A percentile compares a stretch with the other conserved stretches of the same genome.
Evolutionary conservation across 2,797 vertebrate species (phyloP).

Genomic region (Protonibea diacanthus): DNA sequence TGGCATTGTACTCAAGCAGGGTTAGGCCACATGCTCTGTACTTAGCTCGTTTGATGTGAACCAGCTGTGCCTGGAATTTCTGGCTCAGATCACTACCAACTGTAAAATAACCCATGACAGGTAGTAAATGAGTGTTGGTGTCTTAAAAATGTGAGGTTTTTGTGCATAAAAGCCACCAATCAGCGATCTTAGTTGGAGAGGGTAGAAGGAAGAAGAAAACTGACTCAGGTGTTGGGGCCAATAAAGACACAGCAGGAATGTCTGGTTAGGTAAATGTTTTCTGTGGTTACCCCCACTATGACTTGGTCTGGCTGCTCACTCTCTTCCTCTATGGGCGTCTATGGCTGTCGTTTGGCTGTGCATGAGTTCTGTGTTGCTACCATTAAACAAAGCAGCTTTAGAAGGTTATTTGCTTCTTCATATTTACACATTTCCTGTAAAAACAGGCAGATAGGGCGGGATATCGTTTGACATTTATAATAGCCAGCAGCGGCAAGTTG

Average conservation of each 20-base stretch:
- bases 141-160: conserved; percentile 8
- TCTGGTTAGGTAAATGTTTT: conserved; percentile 24
- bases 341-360: conserved; percentile 3
- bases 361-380: conserved; percentile 9
- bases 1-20: neutral
- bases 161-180: conserved; percentile 1
- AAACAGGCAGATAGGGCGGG: no score
- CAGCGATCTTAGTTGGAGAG: neutral
- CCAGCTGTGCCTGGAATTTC: conserved; percentile 49
- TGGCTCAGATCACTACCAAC: conserved; percentile 6
- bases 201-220: neutral
- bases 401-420: no score
- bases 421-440: no score
- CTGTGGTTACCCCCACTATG: conserved; percentile 16
- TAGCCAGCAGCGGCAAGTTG: no score
- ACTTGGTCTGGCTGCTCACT: conserved; percentile 20
- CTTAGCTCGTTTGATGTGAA: conserved; percentile 46
- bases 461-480: no score
- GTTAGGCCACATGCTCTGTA: neutral
- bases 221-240: neutral
- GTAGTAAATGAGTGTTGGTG: neutral
- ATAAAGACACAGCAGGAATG: conserved; percentile 12
- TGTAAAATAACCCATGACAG: neutral
- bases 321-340: conserved; percentile 13
- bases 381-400: no score